Conservation (phyloP, 2,113 vertebrate genomes). For the Hemibagrus wyckioides region DNA sequence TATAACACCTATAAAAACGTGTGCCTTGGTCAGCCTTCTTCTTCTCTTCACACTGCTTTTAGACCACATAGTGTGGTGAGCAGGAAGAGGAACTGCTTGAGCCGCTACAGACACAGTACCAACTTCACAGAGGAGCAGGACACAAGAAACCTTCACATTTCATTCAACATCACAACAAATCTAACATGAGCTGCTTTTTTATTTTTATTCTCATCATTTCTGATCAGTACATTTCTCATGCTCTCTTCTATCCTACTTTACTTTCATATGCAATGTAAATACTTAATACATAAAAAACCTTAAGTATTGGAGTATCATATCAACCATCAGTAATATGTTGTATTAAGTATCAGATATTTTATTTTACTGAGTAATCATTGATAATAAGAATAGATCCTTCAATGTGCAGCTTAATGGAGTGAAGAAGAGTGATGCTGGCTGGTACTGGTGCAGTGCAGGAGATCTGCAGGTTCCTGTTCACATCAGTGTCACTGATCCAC, state of each 20-base stretch:
- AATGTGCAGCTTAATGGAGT: not conserved
- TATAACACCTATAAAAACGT: too few species aligned
- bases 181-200: not conserved
- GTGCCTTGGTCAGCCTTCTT: too few species aligned
- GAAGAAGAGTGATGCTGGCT: slow-evolving; percentile 1
- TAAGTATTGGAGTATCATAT: too few species aligned
- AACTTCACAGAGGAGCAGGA: not conserved
- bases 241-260: too few species aligned
- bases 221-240: too few species aligned
- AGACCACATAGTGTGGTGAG: not conserved
- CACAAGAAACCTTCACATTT: not conserved
- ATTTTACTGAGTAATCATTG: not conserved
- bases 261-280: too few species aligned
- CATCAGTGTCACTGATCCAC: not conserved
- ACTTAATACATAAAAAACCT: too few species aligned
- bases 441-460: slow-evolving; percentile 1
- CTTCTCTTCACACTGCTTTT: too few species aligned
- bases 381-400: not conserved
- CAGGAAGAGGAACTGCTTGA: not conserved
- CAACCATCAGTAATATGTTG: too few species aligned
- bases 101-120: not conserved
- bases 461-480: not conserved
- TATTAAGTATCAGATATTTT: too few species aligned
- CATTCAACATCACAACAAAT: not conserved
- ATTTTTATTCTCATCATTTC: not conserved